Evolutionary conservation across 2,113 vertebrate genomes (phyloP).

Genomic region (Protobothrops mucrosquamatus): DNA sequence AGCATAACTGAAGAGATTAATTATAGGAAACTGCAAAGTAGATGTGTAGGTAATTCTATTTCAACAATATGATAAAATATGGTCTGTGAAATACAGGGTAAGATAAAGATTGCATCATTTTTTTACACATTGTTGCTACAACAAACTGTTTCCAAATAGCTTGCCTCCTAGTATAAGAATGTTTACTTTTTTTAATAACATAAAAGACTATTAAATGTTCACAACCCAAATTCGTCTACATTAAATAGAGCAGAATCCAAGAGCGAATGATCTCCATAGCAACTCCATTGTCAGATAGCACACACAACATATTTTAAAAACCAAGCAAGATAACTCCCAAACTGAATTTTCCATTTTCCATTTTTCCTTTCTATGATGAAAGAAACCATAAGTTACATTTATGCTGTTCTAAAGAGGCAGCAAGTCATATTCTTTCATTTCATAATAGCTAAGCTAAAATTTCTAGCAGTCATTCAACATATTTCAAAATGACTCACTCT

Average conservation of each 20-base stretch:
- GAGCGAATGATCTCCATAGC: slow-evolving; percentile 62
- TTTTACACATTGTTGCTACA: slow-evolving; percentile 24
- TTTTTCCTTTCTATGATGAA: slow-evolving; percentile 28
- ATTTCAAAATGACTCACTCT: neutral
- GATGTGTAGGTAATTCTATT: neutral
- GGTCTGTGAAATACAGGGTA: neutral
- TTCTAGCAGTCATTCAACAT: neutral
- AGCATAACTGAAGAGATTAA: neutral
- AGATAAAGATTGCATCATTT: neutral
- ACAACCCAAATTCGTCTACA: slow-evolving; percentile 49
- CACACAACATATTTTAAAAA: slow-evolving; percentile 30
- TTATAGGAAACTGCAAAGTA: neutral
- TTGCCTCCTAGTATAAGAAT: slow-evolving; percentile 35
- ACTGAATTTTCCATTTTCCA: slow-evolving; percentile 27
- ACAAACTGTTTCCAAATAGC: slow-evolving; percentile 19
- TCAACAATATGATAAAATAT: neutral
- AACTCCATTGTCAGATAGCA: slow-evolving; percentile 63
- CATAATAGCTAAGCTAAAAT: slow-evolving; percentile 34
- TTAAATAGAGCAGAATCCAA: slow-evolving; percentile 60
- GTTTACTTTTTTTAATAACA: slow-evolving; percentile 19
- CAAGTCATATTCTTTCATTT: slow-evolving; percentile 1
- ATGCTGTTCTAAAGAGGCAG: slow-evolving; percentile 24
- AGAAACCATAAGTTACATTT: slow-evolving; percentile 8
- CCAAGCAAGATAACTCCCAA: slow-evolving; percentile 28
- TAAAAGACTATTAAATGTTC: slow-evolving; percentile 40